phyloP scores from a whole-genome alignment of 2,113 vertebrate genomes.

The cattle (Bos taurus) region DNA sequence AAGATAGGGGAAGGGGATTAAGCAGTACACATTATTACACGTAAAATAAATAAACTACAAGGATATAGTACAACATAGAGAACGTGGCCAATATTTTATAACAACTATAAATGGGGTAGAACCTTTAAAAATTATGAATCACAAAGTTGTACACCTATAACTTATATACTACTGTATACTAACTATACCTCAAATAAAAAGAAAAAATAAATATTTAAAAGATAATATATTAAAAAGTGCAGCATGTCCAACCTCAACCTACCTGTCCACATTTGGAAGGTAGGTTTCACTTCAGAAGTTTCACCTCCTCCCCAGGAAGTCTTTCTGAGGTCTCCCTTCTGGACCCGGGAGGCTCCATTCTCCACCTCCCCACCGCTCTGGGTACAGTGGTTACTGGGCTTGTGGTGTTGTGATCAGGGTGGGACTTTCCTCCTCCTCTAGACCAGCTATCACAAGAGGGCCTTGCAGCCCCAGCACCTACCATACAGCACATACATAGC shows the following conservation, averaged over 20 bases:
- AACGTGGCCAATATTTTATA: not conserved
- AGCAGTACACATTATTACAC: not conserved
- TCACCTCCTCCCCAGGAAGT: not conserved
- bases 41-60: not conserved
- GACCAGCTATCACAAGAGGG: not conserved
- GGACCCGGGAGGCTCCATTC: not conserved
- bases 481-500: rapidly evolving
- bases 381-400: rapidly evolving
- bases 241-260: not conserved
- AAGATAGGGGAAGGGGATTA: not conserved
- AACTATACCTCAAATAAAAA: not conserved
- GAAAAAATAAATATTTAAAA: not conserved
- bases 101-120: not conserved
- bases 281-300: not conserved
- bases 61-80: not conserved
- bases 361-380: not conserved
- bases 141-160: not conserved
- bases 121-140: not conserved
- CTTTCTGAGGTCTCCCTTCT: not conserved
- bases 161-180: not conserved
- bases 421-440: not conserved
- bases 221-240: not conserved
- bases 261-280: too few relatives aligned
- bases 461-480: not conserved
- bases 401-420: not conserved